Conservation (phyloP, 53 echinoderm and acorn worm genomes). For the Holothuria leucospilota region DNA sequence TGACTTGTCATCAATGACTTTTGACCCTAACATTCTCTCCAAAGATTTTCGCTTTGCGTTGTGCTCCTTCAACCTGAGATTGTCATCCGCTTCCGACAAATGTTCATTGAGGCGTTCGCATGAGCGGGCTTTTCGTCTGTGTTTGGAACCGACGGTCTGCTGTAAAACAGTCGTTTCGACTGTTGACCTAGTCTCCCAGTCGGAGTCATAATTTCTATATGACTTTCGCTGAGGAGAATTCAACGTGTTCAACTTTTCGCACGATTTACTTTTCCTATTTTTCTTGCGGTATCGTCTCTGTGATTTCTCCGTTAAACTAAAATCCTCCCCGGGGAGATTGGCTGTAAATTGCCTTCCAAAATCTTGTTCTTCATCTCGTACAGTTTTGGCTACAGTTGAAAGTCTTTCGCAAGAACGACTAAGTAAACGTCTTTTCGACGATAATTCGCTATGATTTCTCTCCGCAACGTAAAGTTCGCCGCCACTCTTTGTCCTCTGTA, state of each 20-base stretch:
- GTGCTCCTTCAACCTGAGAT: constrained; percentile 6
- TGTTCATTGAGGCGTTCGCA: constrained; percentile 32
- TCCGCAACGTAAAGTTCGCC: constrained; percentile 13
- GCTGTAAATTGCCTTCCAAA: constrained; percentile 18
- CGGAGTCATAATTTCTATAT: constrained; percentile 41
- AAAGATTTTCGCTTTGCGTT: constrained; percentile 17
- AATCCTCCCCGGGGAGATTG: not conserved
- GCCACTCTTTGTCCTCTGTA: constrained; percentile 40
- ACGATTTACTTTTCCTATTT: constrained; percentile 33
- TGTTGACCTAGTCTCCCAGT: constrained; percentile 31
- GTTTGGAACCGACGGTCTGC: constrained; percentile 2
- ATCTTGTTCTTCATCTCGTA: not conserved
- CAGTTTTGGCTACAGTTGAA: not conserved
- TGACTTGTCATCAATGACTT: not conserved
- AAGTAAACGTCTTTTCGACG: constrained; percentile 20
- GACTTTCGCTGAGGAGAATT: constrained; percentile 38
- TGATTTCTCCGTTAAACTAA: constrained; percentile 7
- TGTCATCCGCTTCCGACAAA: not conserved
- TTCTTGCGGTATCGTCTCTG: constrained; percentile 42
- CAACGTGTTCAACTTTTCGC: constrained; percentile 26
- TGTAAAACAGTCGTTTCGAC: constrained; percentile 20
- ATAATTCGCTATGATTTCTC: not conserved
- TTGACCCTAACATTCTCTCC: constrained; percentile 11
- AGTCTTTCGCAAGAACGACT: constrained; percentile 37
- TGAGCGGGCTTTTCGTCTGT: constrained; percentile 32